Base-by-base conservation (phyloP, 30 jellyfish, hydroid and myxozoan species). In the Chironex yamaguchii region DNA sequence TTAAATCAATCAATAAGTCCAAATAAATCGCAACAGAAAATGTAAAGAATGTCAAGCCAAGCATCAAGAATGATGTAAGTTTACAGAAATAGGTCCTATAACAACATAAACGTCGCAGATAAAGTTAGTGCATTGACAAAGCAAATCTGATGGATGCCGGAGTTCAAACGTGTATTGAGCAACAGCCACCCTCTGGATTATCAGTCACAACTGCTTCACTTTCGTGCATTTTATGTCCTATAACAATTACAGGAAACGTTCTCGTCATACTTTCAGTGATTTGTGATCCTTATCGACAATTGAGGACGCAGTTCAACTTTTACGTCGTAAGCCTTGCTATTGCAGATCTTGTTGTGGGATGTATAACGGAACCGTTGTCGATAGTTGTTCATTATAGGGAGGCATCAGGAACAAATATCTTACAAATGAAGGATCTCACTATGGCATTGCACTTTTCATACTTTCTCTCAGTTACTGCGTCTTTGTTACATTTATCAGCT, bases 391-490 rank as follows among this genome's bases (percentile, higher is more conserved):
- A 80, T 34, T 4, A 35, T 2, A 62, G 25, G 2, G 91, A 80
- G 66, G 91, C 91, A 1, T 30, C 34, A 62, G 91, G 91, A 0
- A 32, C 30, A 0, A 52, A 35, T 34, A 23, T 68, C 2, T 58
- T n/a, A 14, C 82, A 80, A 2, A 34, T 80, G 73, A 80, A 80
- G 29, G 29, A 48, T 33, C 71, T 80, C 2, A 77, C 81, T 29
- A 77, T 52, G n/a, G 29, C 91, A 34, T 23, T 80, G 72, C 91
- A 80, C 49, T 80, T 30, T 34, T 26, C 70, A 27, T 62, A 65
- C 49, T 80, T 80, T 80, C 58, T 50, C 4, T 80, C 91, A n/a
- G 91, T 80, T 2, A 58, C 91, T 4, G 91, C 91, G 21, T 80
- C 91, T 9, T 42, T 80, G 82, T 31, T 80, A 51, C 62, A 80